Conservation (phyloP, 2,888 invertebrate genomes). For the Pyrrhosoma nymphula region DNA sequence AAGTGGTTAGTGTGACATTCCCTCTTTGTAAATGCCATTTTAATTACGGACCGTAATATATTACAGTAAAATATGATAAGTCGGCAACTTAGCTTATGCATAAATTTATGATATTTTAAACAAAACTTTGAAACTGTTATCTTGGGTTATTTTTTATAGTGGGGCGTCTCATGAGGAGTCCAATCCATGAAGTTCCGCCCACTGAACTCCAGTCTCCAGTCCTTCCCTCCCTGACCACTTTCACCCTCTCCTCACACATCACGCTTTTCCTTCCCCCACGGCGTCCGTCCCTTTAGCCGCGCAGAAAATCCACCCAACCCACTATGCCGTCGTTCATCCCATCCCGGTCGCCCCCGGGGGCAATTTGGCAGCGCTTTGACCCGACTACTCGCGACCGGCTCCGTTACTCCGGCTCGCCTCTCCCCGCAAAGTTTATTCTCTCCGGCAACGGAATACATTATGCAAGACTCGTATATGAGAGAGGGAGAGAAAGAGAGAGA, state of each 20-base stretch:
- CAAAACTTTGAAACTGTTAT: no score
- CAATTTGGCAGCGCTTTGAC: slow-evolving; percentile 57
- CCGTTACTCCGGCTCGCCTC: neutral
- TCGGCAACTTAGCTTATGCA: no score
- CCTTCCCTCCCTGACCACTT: neutral
- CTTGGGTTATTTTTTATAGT: no score
- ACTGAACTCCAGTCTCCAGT: no score
- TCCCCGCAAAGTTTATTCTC: slow-evolving; percentile 60
- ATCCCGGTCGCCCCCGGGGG: slow-evolving; percentile 8
- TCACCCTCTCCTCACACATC: neutral
- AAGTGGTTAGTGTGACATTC: no score
- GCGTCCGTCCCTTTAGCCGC: neutral
- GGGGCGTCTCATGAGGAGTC: no score
- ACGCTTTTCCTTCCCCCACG: neutral
- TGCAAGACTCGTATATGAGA: neutral
- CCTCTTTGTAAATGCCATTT: no score
- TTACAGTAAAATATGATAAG: no score
- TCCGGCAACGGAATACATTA: slow-evolving; percentile 53
- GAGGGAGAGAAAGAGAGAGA: neutral
- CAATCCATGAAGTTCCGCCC: no score
- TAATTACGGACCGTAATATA: no score
- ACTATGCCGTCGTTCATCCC: neutral
- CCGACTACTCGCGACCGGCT: slow-evolving; percentile 27
- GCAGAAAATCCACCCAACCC: neutral
- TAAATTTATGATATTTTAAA: no score